A percentile compares a stretch with the other conserved stretches of the same genome.
These are phyloP conservation scores for Apis florea DNA, from an alignment of 1,140 invertebrate genomes.

Conservation along the genomic window DNA sequence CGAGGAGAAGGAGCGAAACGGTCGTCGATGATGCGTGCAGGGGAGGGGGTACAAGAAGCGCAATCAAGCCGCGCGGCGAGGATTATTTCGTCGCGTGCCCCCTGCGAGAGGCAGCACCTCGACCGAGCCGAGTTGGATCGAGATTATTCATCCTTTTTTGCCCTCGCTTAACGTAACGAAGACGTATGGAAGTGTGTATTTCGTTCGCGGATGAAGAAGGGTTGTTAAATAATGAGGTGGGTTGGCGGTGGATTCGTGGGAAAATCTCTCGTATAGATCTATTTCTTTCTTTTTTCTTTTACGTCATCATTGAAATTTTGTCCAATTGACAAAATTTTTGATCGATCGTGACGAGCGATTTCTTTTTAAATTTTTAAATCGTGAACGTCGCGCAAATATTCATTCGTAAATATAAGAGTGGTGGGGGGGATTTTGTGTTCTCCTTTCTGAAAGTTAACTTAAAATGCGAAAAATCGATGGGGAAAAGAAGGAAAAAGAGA, in stretches of 20 bases:
- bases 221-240: not conserved
- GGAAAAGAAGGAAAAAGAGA: fast-evolving
- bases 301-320: too few species aligned
- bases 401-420: too few species aligned
- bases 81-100: not conserved
- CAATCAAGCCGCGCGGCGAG: not conserved
- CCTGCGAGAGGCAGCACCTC: not conserved
- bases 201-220: not conserved
- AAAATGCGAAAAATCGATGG: too few species aligned
- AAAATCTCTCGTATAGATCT: not conserved
- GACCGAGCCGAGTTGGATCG: conserved; percentile 1
- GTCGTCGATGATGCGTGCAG: not conserved
- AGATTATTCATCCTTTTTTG: conserved; percentile 22
- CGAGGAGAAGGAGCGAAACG: not conserved
- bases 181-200: conserved; percentile 7
- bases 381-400: too few species aligned
- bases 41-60: conserved; percentile 5
- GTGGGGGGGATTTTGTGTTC: too few species aligned
- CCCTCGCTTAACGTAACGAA: conserved; percentile 1
- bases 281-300: too few species aligned
- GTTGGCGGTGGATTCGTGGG: not conserved
- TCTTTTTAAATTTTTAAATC: too few species aligned
- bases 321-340: too few species aligned
- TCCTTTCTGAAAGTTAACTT: too few species aligned
- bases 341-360: too few species aligned